Conservation (phyloP, 1,140 invertebrate species). For the Gonatopus flavifemur region DNA sequence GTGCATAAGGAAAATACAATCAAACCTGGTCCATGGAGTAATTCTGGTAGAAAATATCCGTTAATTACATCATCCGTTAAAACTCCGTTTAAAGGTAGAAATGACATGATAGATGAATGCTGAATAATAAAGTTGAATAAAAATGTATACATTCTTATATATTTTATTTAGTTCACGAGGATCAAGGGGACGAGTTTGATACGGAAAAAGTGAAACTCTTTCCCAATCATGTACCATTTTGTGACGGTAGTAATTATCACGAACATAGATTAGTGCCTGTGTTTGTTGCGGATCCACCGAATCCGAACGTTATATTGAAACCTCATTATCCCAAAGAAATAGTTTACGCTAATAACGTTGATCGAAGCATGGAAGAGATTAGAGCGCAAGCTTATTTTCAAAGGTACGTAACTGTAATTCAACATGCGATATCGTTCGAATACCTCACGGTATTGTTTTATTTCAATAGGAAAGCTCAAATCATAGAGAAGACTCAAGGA, state of each 20-base stretch:
- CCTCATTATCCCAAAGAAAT: slow-evolving; percentile 53
- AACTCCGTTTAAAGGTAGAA: slow-evolving; percentile 52
- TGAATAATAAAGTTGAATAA: not conserved
- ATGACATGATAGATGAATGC: not conserved
- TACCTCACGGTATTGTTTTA: not conserved
- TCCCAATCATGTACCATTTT: slow-evolving; percentile 46
- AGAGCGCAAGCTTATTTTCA: slow-evolving; percentile 50
- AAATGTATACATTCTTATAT: slow-evolving; percentile 1
- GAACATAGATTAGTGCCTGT: slow-evolving; percentile 63
- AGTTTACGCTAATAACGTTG: slow-evolving; percentile 65
- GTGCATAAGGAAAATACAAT: slow-evolving; percentile 65
- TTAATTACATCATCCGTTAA: slow-evolving; percentile 42
- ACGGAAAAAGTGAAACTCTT: slow-evolving; percentile 42
- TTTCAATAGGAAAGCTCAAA: slow-evolving; percentile 5
- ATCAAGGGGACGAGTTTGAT: slow-evolving; percentile 50
- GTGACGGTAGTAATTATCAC: slow-evolving; percentile 55
- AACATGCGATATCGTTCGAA: too few species aligned
- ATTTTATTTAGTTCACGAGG: slow-evolving; percentile 61
- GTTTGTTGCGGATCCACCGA: slow-evolving; percentile 64
- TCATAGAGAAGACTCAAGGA: slow-evolving; percentile 11
- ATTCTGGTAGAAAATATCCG: slow-evolving; percentile 44
- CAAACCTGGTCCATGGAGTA: slow-evolving; percentile 67
- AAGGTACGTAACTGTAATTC: too few species aligned
- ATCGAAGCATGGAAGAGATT: slow-evolving; percentile 71
- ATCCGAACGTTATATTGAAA: slow-evolving; percentile 61